These are phyloP conservation scores for Nasua narica DNA, from an alignment of 2,797 vertebrate genomes.

Conservation along the genomic window DNA sequence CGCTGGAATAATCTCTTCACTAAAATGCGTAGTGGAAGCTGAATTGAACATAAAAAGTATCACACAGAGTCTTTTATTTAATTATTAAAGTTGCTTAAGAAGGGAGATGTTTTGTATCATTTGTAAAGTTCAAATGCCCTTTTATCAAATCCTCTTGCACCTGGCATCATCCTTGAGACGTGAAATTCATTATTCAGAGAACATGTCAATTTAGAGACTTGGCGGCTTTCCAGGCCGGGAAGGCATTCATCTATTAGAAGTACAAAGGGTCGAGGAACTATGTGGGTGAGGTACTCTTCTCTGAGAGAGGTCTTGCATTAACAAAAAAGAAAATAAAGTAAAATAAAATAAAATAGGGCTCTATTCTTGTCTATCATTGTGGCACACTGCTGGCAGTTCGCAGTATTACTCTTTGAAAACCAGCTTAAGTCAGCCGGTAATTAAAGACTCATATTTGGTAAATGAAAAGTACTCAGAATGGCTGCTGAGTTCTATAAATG, in stretches of 20 bases:
- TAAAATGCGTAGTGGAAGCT: neutral
- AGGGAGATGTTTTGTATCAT: constrained; percentile 41
- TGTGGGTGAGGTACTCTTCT: neutral
- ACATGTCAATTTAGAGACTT: constrained; percentile 52
- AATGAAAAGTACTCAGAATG: neutral
- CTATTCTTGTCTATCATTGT: neutral
- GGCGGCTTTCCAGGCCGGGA: constrained; percentile 31
- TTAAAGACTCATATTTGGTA: neutral
- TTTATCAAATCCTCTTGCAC: constrained; percentile 45
- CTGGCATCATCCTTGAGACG: constrained; percentile 5
- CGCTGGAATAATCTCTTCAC: neutral
- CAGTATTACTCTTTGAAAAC: neutral
- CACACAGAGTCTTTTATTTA: neutral
- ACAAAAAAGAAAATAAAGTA: constrained; percentile 15
- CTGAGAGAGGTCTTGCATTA: constrained; percentile 34
- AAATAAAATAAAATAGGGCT: neutral
- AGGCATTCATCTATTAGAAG: constrained; percentile 47
- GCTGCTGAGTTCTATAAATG: neutral
- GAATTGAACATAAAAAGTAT: neutral
- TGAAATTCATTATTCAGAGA: constrained; percentile 60
- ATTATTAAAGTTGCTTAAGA: constrained; percentile 36
- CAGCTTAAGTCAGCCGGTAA: neutral
- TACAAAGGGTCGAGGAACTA: constrained; percentile 33
- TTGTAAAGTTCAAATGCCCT: constrained; percentile 55
- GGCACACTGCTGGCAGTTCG: neutral